These are phyloP conservation scores for Eucidaris tribuloides DNA, from an alignment of 35 echinoderm and acorn worm species.

Conservation along the genomic window DNA sequence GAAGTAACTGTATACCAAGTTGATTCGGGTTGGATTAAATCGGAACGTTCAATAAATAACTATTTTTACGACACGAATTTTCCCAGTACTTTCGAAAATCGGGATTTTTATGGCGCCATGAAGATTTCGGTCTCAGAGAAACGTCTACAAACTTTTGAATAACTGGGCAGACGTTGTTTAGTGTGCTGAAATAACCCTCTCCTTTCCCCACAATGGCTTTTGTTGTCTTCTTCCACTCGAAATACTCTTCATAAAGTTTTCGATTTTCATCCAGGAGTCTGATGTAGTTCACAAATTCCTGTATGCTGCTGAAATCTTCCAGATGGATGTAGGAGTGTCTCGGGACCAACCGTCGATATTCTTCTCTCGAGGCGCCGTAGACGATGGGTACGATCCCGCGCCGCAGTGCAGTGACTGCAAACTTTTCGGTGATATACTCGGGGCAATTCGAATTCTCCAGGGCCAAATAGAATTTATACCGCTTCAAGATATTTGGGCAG, in stretches of 20 bases:
- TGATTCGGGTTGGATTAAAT: too few species aligned
- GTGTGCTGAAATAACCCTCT: conserved; percentile 16
- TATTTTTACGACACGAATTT: conserved; percentile 10
- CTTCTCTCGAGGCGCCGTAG: conserved; percentile 38
- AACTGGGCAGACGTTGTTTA: conserved; percentile 24
- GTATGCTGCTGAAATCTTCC: conserved; percentile 33
- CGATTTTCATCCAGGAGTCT: conserved; percentile 13
- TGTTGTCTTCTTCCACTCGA: conserved; percentile 20
- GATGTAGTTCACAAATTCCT: conserved; percentile 53
- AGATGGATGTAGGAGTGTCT: conserved; percentile 40
- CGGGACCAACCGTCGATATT: conserved; percentile 36
- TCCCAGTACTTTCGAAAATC: conserved; percentile 50
- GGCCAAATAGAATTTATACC: conserved; percentile 44
- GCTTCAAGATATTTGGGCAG: conserved; percentile 8
- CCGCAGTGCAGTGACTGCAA: conserved; percentile 30
- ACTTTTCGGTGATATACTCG: conserved; percentile 53
- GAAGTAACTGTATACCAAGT: too few species aligned
- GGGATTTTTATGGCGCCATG: conserved; percentile 44
- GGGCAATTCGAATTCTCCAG: conserved; percentile 45
- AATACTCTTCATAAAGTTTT: conserved; percentile 38
- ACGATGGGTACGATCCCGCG: conserved; percentile 40
- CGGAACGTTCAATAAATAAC: too few species aligned
- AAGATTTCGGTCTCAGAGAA: conserved; percentile 3
- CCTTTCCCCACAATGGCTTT: conserved; percentile 15
- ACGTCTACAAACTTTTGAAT: background rate